Percentiles rank a stretch among this genome's conserved stretches.
phyloP scores from a whole-genome alignment of 2,888 invertebrate species.

The Keiferia lycopersicella region DNA sequence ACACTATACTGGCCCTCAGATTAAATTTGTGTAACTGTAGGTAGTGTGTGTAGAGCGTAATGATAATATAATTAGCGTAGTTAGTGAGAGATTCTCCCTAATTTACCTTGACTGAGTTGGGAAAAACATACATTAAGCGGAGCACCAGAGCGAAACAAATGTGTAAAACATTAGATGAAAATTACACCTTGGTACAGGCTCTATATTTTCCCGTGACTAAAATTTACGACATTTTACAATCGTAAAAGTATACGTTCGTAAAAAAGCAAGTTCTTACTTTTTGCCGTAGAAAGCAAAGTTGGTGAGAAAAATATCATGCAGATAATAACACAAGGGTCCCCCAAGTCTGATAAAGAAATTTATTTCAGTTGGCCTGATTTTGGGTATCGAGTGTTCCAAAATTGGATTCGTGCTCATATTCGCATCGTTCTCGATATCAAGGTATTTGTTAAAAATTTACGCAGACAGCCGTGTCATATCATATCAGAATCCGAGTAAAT shows the following conservation, averaged over 20 bases:
- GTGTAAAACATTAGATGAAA: constrained; percentile 40
- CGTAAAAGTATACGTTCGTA: neutral
- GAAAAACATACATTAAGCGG: constrained; percentile 39
- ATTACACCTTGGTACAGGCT: constrained; percentile 42
- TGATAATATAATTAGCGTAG: constrained; percentile 41
- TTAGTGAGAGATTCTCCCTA: constrained; percentile 29
- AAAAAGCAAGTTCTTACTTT: neutral
- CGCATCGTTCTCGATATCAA: constrained; percentile 43
- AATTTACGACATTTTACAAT: constrained; percentile 34
- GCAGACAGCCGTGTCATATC: constrained; percentile 38
- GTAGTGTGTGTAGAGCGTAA: constrained; percentile 28
- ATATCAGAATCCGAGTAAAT: constrained; percentile 33
- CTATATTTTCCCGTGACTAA: constrained; percentile 41
- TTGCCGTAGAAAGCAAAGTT: neutral
- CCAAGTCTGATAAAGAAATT: neutral
- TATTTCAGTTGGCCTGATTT: neutral
- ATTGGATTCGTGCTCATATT: neutral
- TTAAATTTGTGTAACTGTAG: neutral
- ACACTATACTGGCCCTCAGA: no score
- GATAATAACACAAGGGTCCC: neutral
- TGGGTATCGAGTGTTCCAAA: neutral
- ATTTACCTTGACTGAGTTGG: constrained; percentile 38
- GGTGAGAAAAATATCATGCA: constrained; percentile 10
- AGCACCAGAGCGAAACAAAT: constrained; percentile 46
- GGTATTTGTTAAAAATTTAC: constrained; percentile 50